A percentile compares a stretch with the other conserved stretches of the same genome.
Conservation (phyloP, 1,140 invertebrate genomes). For the Cydia fagiglandana region DNA sequence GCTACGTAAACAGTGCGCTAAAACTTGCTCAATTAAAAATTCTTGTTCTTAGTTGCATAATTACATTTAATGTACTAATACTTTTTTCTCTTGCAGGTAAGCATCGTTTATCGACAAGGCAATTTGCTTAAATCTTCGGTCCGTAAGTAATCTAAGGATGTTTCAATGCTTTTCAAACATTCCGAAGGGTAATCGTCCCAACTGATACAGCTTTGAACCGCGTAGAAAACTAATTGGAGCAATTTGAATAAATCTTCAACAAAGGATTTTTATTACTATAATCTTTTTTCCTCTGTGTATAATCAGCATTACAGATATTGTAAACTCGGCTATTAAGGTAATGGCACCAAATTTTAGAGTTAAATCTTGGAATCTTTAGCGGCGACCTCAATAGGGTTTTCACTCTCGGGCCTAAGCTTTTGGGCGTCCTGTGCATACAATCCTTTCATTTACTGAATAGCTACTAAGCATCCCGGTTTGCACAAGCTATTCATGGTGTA, state of each 20-base stretch:
- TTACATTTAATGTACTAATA: constrained; percentile 33
- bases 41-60: constrained; percentile 34
- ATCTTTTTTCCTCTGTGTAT: background rate
- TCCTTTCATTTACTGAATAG: constrained; percentile 40
- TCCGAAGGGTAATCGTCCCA: background rate
- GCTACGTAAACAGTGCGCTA: background rate
- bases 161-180: constrained; percentile 37
- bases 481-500: constrained; percentile 42
- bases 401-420: constrained; percentile 31
- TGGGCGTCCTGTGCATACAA: constrained; percentile 35
- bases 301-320: constrained; percentile 23
- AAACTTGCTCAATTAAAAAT: background rate
- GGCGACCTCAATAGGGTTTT: constrained; percentile 16
- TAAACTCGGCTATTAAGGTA: constrained; percentile 6
- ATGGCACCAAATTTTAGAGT: constrained; percentile 23
- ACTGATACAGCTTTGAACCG: background rate
- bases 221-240: constrained; percentile 47
- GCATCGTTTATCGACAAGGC: constrained; percentile 20
- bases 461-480: constrained; percentile 49
- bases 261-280: constrained; percentile 23
- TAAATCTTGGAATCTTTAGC: background rate
- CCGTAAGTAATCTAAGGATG: constrained; percentile 19
- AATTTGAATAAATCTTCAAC: constrained; percentile 54
- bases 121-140: constrained; percentile 11
- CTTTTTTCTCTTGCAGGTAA: constrained; percentile 50